phyloP scores from a whole-genome alignment of 2,888 invertebrate species.

The Neoitamus cyanurus region DNA sequence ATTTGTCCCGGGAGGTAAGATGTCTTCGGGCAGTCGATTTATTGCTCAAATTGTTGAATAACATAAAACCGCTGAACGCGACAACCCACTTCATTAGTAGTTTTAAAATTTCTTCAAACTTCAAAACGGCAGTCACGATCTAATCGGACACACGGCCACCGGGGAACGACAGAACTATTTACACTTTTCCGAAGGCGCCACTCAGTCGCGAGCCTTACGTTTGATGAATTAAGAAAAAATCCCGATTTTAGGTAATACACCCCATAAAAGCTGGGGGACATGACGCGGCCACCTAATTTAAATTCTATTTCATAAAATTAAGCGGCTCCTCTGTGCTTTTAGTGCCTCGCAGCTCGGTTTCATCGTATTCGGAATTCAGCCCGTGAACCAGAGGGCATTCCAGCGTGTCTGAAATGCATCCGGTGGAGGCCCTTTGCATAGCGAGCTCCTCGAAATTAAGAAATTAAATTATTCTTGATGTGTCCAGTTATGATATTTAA shows the following conservation, averaged over 20 bases:
- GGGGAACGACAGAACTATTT: conserved; percentile 4
- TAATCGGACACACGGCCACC: not conserved
- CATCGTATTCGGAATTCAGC: conserved; percentile 15
- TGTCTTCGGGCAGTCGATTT: not conserved
- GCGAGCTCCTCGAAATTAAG: conserved; percentile 12
- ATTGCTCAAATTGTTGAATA: not conserved
- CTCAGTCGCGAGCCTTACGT: not conserved
- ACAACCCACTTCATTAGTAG: not conserved
- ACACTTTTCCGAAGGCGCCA: conserved; percentile 33
- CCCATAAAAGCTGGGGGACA: not conserved
- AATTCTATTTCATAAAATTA: conserved; percentile 15
- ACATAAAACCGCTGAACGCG: not conserved
- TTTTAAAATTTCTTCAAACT: not conserved
- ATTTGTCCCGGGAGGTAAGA: not conserved
- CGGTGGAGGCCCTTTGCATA: conserved; percentile 16
- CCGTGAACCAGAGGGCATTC: conserved; percentile 22
- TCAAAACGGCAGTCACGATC: not conserved
- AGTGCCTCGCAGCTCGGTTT: not conserved
- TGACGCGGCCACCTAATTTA: not conserved
- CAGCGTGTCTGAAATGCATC: conserved; percentile 42
- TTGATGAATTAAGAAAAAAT: conserved; percentile 33
- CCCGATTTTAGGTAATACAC: conserved; percentile 6
- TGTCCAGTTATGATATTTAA: conserved; percentile 39
- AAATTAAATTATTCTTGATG: conserved; percentile 42
- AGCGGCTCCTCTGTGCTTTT: not conserved